Evolutionary conservation across 2,113 vertebrate genomes (phyloP).

Genomic region (Loxodonta africana): DNA sequence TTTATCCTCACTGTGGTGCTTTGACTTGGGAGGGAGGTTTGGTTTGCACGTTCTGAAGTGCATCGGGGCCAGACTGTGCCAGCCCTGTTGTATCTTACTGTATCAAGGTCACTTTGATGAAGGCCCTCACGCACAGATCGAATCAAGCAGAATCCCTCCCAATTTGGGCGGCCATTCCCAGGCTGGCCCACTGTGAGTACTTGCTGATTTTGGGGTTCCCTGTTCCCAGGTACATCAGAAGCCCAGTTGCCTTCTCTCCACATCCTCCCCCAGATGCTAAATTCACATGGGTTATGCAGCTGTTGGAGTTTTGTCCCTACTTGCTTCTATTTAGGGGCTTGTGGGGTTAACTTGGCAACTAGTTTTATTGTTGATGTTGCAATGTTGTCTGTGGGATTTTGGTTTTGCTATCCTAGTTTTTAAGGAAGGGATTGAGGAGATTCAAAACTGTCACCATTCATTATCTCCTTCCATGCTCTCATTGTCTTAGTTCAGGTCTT

Average conservation of each 20-base stretch:
- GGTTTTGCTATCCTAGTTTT: background rate
- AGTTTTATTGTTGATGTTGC: background rate
- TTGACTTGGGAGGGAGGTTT: background rate
- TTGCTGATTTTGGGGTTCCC: background rate
- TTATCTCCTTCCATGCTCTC: background rate
- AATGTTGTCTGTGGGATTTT: background rate
- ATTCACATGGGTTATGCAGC: background rate
- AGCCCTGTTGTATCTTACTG: background rate
- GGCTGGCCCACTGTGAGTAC: background rate
- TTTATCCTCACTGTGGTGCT: conserved; percentile 11
- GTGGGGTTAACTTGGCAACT: background rate
- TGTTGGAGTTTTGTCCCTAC: background rate
- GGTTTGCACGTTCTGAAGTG: background rate
- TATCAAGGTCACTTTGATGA: background rate
- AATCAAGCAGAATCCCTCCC: background rate
- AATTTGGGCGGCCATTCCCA: background rate
- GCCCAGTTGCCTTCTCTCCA: background rate
- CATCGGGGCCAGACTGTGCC: background rate
- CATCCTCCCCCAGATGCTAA: background rate
- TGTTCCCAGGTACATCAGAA: background rate
- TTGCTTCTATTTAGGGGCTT: background rate
- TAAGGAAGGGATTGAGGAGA: background rate
- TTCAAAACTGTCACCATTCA: background rate
- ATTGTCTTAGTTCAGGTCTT: background rate
- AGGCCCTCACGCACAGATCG: background rate